Conservation (phyloP, 2,888 invertebrate genomes). For the Apotomis turbidana region DNA sequence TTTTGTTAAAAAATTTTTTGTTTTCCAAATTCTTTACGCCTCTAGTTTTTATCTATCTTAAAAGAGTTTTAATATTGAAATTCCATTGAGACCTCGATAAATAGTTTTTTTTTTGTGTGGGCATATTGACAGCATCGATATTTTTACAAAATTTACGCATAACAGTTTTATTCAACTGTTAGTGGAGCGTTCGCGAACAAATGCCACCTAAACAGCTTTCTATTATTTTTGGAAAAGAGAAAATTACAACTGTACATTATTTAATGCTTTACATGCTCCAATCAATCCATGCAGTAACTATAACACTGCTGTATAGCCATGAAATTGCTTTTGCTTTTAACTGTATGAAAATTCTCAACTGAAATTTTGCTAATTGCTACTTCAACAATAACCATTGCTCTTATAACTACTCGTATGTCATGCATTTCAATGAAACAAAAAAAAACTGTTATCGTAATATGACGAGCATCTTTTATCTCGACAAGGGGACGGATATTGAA, state of each 20-base stretch:
- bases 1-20: too few relatives aligned
- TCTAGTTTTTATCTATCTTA: constrained; percentile 13
- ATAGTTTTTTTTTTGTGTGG: constrained; percentile 7
- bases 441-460: constrained; percentile 8
- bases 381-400: too few relatives aligned
- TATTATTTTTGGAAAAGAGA: not conserved
- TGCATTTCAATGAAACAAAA: too few relatives aligned
- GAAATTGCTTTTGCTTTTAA: constrained; percentile 24
- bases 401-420: too few relatives aligned
- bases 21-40: constrained; percentile 14
- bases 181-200: too few relatives aligned
- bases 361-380: not conserved
- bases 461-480: constrained; percentile 19
- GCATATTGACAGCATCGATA: constrained; percentile 12
- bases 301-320: not conserved
- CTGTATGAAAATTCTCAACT: not conserved
- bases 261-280: constrained; percentile 1
- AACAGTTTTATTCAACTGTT: constrained; percentile 21
- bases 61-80: constrained; percentile 30
- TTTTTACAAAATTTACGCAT: constrained; percentile 21
- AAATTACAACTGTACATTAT: not conserved
- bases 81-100: constrained; percentile 22
- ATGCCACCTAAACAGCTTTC: too few relatives aligned
- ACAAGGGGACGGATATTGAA: constrained; percentile 29
- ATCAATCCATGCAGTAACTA: constrained; percentile 25